phyloP scores from a whole-genome alignment of 2,888 invertebrate genomes.

The Rotaria socialis region DNA sequence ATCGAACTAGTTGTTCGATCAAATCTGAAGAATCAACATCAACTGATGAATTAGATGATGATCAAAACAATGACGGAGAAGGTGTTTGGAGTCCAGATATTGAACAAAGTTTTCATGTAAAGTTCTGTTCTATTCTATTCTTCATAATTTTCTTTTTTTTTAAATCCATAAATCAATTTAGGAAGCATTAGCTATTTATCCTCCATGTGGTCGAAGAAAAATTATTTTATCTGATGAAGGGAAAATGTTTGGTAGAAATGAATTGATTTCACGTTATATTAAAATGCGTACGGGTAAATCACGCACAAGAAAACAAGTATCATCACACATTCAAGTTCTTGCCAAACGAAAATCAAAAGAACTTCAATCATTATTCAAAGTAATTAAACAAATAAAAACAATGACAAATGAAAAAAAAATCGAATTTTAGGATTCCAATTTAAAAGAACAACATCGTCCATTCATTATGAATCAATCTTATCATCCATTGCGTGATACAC shows the following conservation, averaged over 20 bases:
- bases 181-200: conserved; percentile 98
- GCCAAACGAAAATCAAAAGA: conserved; percentile 95
- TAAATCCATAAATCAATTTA: conserved; percentile 56
- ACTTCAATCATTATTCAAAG: conserved; percentile 57
- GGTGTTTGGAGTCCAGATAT: conserved; percentile 99
- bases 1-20: conserved; percentile 23
- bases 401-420: neutral
- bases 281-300: conserved; percentile 98
- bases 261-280: conserved; percentile 98
- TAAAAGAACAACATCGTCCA: conserved; percentile 31
- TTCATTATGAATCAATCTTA: conserved; percentile 16
- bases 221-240: conserved; percentile 99
- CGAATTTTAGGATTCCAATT: neutral
- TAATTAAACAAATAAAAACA: neutral
- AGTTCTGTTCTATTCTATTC: neutral
- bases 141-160: neutral
- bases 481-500: neutral
- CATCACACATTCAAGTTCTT: conserved; percentile 98
- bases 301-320: conserved; percentile 97
- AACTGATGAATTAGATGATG: conserved; percentile 30
- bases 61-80: conserved; percentile 73
- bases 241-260: conserved; percentile 99
- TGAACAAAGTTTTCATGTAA: conserved; percentile 94
- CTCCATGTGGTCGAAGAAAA: conserved; percentile 96
- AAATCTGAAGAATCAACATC: conserved; percentile 35